Evolutionary conservation across 2,888 invertebrate species (phyloP).

Genomic region (Urechis unicinctus): DNA sequence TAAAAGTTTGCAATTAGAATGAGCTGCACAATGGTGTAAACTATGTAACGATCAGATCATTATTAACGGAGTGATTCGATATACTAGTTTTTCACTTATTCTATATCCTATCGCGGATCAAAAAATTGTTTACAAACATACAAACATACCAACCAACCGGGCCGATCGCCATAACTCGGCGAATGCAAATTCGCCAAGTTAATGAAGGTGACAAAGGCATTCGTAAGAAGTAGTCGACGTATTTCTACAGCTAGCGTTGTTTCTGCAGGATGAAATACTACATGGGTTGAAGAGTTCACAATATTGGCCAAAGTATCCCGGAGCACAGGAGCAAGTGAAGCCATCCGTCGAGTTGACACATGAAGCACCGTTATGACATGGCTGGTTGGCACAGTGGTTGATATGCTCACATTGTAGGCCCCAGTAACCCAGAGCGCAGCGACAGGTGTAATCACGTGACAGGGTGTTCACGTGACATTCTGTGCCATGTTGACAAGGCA

Average conservation of each 20-base stretch:
- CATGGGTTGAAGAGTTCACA: constrained; percentile 21
- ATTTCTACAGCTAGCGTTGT: constrained; percentile 24
- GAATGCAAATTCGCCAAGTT: too few species aligned
- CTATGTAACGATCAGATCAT: too few species aligned
- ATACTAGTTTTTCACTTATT: too few species aligned
- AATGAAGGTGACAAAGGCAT: constrained; percentile 31
- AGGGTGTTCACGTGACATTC: constrained; percentile 17
- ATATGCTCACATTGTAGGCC: constrained; percentile 19
- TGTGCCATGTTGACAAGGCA: constrained; percentile 21
- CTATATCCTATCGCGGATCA: too few species aligned
- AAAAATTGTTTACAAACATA: too few species aligned
- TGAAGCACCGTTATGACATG: constrained; percentile 15
- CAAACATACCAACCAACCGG: too few species aligned
- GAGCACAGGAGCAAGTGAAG: constrained; percentile 18
- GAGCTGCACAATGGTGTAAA: too few species aligned
- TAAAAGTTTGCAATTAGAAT: too few species aligned
- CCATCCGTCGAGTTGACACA: constrained; percentile 13
- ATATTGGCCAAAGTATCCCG: constrained; percentile 16
- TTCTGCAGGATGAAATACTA: constrained; percentile 9
- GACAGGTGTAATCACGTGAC: constrained; percentile 9
- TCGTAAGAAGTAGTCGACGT: constrained; percentile 14
- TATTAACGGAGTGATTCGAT: too few species aligned
- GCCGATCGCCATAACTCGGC: too few species aligned
- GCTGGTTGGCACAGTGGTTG: constrained; percentile 14
- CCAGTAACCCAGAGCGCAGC: too few species aligned